Percentiles rank a stretch among this genome's conserved stretches.
Conservation (phyloP, 2,888 invertebrate genomes). For the Halictus ligatus region DNA sequence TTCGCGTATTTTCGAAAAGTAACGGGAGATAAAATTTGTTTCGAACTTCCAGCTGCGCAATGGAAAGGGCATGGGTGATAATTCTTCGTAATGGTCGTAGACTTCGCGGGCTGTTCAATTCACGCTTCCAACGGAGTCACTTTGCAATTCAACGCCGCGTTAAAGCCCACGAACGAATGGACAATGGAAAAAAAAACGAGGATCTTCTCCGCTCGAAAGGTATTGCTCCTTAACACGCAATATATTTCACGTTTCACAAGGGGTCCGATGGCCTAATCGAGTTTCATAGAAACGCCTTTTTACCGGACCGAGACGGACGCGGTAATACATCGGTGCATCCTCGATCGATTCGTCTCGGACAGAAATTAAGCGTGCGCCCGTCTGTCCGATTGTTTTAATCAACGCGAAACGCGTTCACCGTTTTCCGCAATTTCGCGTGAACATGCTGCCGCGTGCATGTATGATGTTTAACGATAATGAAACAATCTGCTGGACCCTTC, state of each 20-base stretch:
- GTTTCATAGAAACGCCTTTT: background rate
- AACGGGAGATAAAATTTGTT: background rate
- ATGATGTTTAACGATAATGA: constrained; percentile 31
- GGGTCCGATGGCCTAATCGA: background rate
- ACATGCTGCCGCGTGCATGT: background rate
- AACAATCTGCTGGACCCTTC: constrained; percentile 17
- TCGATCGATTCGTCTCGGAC: constrained; percentile 9
- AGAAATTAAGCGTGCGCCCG: constrained; percentile 10
- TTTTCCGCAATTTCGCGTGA: constrained; percentile 11
- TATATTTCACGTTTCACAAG: background rate
- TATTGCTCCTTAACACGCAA: background rate
- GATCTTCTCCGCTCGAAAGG: background rate
- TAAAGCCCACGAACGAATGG: background rate
- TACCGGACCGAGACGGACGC: background rate
- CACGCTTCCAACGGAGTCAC: background rate
- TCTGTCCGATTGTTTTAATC: constrained; percentile 26
- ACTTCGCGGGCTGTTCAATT: background rate
- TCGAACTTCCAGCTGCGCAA: background rate
- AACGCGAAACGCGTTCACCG: background rate
- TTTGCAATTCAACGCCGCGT: background rate
- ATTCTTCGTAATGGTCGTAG: background rate
- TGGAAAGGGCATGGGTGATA: background rate
- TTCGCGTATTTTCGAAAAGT: background rate
- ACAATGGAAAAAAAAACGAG: constrained; percentile 1
- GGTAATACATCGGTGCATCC: constrained; percentile 9